Base-by-base conservation (phyloP, 2,797 vertebrate genomes). In the Enteromius trimaculatus region DNA sequence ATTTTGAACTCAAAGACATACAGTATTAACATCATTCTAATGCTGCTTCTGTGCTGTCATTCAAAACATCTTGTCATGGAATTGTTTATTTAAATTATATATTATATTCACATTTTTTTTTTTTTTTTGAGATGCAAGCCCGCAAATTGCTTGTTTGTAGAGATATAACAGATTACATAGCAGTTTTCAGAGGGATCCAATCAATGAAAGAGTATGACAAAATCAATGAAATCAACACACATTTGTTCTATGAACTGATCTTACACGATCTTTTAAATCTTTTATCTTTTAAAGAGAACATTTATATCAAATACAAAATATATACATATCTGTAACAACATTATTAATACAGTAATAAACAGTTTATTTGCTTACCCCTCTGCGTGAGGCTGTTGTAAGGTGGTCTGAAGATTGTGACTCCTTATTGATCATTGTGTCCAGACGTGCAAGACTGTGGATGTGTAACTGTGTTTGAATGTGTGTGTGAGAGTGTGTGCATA, bases 371-470 rank as follows among this genome's bases (percentile, higher is more conserved):
- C 89, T 70, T 88, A 90, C 89, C 88, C 65, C 84, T 83, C 80
- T 82, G 51, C 21, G 66, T 77, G 85, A 77, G 34, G 84, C 81
- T 84, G 53, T 79, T 64, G 84, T 80, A 29, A 84, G 90, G 84
- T 89, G 77, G 62, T 87, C 80, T 78, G 65, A 86, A 76, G 90
- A 90, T 68, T 81, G 84, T 17, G 86, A 87, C 75, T 88, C 82
- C 53, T 83, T 85, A 88, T 87, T 88, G 87, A 93, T 84, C 89
- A 84, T 85, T 77, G 79, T 84, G 82, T 76, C 77, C 53, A 81
- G 91, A 84, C 69, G 44, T 58, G 42, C n/a, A 34, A 37, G 82
- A 71, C 34, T 77, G 26, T 77, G 17, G 13, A 64, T 64, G 60
- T 80, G 60, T 64, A 68, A 47, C 34, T 81, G 79, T 75, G 23